A percentile compares a stretch with the other conserved stretches of the same genome.
These are phyloP conservation scores for Aepyceros melampus DNA, from an alignment of 2,113 vertebrate species.

Conservation along the genomic window DNA sequence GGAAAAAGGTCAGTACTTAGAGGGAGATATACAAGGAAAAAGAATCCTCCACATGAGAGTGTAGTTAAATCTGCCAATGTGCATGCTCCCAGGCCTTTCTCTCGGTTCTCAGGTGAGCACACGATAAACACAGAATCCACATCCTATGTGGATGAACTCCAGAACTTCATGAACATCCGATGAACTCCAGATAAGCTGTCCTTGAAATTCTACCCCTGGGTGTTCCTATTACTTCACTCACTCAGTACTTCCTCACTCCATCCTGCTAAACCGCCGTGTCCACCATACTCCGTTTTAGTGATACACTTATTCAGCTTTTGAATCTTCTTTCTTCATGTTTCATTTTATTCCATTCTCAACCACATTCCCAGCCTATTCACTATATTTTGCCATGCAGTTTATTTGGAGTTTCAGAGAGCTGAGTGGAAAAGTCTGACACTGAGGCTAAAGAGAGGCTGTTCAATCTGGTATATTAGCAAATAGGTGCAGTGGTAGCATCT, in stretches of 20 bases:
- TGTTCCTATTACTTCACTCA: neutral
- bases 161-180: neutral
- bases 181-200: neutral
- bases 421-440: neutral
- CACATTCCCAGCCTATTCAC: neutral
- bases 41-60: neutral
- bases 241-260: neutral
- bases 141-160: neutral
- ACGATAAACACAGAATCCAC: neutral
- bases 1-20: neutral
- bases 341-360: neutral
- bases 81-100: neutral
- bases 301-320: neutral
- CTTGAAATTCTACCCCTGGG: neutral
- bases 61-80: neutral
- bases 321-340: neutral
- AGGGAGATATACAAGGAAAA: neutral
- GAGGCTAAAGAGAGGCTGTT: neutral
- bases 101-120: neutral
- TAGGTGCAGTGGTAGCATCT: neutral
- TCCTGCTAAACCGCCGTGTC: neutral
- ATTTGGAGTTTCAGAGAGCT: neutral
- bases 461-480: neutral
- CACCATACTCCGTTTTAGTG: too few relatives aligned
- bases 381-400: neutral